phyloP scores from a whole-genome alignment of 2,113 vertebrate genomes.

The Cyanoramphus novaezelandiae region DNA sequence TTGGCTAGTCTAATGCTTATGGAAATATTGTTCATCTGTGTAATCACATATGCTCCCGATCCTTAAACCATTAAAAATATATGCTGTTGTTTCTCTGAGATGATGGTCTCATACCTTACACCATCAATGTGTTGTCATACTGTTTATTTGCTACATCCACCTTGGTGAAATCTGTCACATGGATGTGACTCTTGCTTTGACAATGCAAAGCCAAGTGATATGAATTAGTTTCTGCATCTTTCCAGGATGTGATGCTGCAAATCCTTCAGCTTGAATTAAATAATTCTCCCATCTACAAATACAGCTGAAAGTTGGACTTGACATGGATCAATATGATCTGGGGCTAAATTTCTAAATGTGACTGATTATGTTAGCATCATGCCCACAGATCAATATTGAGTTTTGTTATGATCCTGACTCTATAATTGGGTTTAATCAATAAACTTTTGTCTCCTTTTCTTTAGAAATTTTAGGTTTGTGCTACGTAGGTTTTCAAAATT shows the following conservation, averaged over 20 bases:
- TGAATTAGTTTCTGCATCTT: conserved; percentile 76
- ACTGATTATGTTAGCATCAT: conserved; percentile 92
- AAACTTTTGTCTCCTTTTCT: conserved; percentile 93
- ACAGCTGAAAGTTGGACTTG: conserved; percentile 95
- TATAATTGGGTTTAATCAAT: conserved; percentile 93
- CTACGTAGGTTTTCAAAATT: conserved; percentile 79
- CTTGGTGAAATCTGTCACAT: conserved; percentile 83
- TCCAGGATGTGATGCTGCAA: conserved; percentile 69
- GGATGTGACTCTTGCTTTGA: conserved; percentile 84
- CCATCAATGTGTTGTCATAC: conserved; percentile 66
- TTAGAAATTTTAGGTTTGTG: conserved; percentile 78
- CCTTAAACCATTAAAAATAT: conserved; percentile 34
- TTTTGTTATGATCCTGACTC: conserved; percentile 83
- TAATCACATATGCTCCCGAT: conserved; percentile 14
- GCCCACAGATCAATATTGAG: conserved; percentile 92
- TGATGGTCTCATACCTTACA: conserved; percentile 58
- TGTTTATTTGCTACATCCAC: conserved; percentile 74
- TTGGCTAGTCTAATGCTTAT: not conserved
- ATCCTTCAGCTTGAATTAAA: conserved; percentile 89
- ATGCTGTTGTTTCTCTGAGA: not conserved
- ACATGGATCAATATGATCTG: conserved; percentile 94
- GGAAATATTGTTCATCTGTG: not conserved
- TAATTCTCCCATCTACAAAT: conserved; percentile 83
- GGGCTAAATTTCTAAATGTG: conserved; percentile 89
- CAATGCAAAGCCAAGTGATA: conserved; percentile 72